Percentiles rank a stretch among this genome's conserved stretches.
phyloP scores from a whole-genome alignment of 1,140 invertebrate genomes.

The Brachionus calyciflorus region DNA sequence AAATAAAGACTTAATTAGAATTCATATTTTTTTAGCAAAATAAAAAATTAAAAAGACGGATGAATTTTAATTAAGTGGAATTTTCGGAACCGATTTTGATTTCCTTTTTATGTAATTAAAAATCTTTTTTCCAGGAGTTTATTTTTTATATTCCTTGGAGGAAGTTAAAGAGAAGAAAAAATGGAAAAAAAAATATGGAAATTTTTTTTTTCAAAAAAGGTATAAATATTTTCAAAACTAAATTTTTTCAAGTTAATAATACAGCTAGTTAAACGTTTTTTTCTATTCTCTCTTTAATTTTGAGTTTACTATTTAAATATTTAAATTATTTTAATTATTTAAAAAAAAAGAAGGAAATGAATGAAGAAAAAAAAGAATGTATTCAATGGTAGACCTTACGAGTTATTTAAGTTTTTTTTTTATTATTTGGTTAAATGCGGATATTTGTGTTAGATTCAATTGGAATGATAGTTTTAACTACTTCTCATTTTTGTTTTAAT shows the following conservation, averaged over 20 bases:
- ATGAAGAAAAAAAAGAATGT: neutral
- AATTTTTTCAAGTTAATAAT: constrained; percentile 10
- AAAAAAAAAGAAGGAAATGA: neutral
- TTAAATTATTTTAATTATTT: constrained; percentile 42
- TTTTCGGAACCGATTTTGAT: constrained; percentile 1
- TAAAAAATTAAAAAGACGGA: neutral
- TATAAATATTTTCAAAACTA: neutral
- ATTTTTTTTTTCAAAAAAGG: neutral
- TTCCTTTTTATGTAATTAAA: constrained; percentile 31
- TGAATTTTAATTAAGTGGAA: constrained; percentile 24
- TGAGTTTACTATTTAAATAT: constrained; percentile 31
- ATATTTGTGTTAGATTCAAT: constrained; percentile 43
- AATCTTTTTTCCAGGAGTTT: neutral
- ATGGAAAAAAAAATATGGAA: too few relatives aligned
- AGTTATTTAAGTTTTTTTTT: constrained; percentile 2
- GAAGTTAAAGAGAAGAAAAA: too few relatives aligned
- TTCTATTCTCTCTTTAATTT: too few relatives aligned
- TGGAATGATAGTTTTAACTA: constrained; percentile 34
- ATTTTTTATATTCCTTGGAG: too few relatives aligned
- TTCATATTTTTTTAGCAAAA: too few relatives aligned
- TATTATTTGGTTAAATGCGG: constrained; percentile 28
- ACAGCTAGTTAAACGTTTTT: neutral
- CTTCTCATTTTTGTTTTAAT: neutral
- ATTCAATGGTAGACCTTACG: neutral
- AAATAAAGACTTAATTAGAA: constrained; percentile 28